Conservation (phyloP, 2,797 vertebrate species). For the Phrynocephalus guinanensis region DNA sequence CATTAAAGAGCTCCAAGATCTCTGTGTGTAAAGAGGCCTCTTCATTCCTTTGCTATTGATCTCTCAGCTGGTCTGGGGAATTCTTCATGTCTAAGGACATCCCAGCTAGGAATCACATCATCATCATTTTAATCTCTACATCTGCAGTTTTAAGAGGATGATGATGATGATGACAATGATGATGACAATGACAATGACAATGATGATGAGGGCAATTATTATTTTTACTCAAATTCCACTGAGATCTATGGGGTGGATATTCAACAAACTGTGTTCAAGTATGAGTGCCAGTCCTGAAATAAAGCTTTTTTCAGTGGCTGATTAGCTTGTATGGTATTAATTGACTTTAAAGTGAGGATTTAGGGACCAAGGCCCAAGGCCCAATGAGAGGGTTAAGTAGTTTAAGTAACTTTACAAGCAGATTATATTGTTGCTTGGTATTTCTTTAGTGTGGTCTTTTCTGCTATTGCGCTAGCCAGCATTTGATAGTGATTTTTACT, state of each 20-base stretch:
- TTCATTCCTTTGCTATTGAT: too few relatives aligned
- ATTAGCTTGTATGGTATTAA: slow-evolving; percentile 8
- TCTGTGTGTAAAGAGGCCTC: too few relatives aligned
- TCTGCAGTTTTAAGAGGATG: too few relatives aligned
- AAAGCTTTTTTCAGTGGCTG: not conserved
- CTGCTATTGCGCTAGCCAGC: slow-evolving; percentile 59
- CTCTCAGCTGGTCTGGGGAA: too few relatives aligned
- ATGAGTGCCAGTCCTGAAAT: not conserved
- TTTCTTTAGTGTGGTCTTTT: slow-evolving; percentile 28
- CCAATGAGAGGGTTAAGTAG: slow-evolving; percentile 45
- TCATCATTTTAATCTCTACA: too few relatives aligned
- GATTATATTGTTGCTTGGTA: slow-evolving; percentile 60
- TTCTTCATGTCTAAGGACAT: too few relatives aligned
- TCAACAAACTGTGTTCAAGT: not conserved
- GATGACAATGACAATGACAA: too few relatives aligned
- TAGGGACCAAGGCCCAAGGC: slow-evolving; percentile 29
- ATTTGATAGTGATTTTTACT: slow-evolving; percentile 65
- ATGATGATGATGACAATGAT: too few relatives aligned
- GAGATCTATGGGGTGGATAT: not conserved
- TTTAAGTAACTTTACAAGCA: slow-evolving; percentile 48
- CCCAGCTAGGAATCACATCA: too few relatives aligned
- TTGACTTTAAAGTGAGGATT: slow-evolving; percentile 33
- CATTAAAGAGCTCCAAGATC: too few relatives aligned
- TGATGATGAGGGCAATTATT: too few relatives aligned
- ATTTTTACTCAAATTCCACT: not conserved